These are phyloP conservation scores for Chrysopilus asiliformis DNA, from an alignment of 2,888 invertebrate genomes.

Conservation along the genomic window DNA sequence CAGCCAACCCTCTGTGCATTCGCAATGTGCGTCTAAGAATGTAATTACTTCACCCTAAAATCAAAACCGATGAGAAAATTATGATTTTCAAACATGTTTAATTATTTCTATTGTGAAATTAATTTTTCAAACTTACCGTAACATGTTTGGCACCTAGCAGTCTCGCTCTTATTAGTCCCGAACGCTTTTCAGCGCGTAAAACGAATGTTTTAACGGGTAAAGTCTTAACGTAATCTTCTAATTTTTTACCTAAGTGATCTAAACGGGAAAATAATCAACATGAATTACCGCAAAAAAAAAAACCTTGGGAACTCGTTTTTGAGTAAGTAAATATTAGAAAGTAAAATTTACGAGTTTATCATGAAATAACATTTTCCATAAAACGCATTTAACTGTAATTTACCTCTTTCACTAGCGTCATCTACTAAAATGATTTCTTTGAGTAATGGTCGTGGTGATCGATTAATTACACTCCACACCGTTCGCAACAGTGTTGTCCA, in stretches of 20 bases:
- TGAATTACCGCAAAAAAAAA: slow-evolving; percentile 11
- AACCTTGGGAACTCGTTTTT: background rate
- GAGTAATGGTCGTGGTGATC: slow-evolving; percentile 76
- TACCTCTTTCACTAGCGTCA: slow-evolving; percentile 91
- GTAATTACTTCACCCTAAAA: slow-evolving; percentile 35
- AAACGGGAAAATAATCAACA: slow-evolving; percentile 20
- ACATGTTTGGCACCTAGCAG: slow-evolving; percentile 88
- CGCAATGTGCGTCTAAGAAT: slow-evolving; percentile 37
- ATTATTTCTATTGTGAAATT: background rate
- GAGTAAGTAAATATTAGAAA: background rate
- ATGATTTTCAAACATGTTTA: slow-evolving; percentile 2
- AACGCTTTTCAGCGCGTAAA: slow-evolving; percentile 80
- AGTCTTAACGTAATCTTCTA: slow-evolving; percentile 79
- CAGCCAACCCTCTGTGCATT: slow-evolving; percentile 87
- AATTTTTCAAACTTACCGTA: slow-evolving; percentile 56
- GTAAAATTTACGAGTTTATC: background rate
- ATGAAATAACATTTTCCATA: background rate
- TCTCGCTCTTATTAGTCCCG: slow-evolving; percentile 90
- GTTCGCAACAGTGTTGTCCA: slow-evolving; percentile 94
- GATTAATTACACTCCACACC: slow-evolving; percentile 92
- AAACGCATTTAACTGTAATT: background rate
- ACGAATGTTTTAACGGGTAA: slow-evolving; percentile 79
- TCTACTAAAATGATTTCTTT: slow-evolving; percentile 95
- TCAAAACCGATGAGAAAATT: slow-evolving; percentile 1
- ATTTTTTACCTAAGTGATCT: slow-evolving; percentile 77